Evolutionary conservation across 2,113 vertebrate species (phyloP).

Genomic region (Ptyas mucosa): DNA sequence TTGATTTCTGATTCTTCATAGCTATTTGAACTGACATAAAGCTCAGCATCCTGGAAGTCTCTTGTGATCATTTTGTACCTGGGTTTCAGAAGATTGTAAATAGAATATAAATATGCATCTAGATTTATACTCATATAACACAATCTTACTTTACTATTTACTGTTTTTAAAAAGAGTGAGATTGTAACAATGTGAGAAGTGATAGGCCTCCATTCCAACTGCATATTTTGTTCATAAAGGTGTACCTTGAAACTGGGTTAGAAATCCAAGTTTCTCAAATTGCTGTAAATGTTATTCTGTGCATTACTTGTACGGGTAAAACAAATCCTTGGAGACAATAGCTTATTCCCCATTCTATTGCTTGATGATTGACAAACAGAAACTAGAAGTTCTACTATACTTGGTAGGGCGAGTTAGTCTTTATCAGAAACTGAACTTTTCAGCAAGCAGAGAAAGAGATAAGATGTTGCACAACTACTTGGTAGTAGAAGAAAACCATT

Average conservation of each 20-base stretch:
- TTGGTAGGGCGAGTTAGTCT: not conserved
- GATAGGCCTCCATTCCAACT: not conserved
- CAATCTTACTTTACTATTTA: not conserved
- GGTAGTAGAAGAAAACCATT: not conserved
- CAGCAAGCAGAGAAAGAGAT: not conserved
- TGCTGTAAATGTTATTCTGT: not conserved
- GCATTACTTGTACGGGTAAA: not conserved
- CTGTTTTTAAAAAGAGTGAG: not conserved
- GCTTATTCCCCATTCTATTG: not conserved
- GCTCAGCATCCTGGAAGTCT: not conserved
- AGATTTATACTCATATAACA: not conserved
- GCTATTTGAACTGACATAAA: not conserved
- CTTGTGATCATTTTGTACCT: not conserved
- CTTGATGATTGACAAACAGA: conserved; percentile 21
- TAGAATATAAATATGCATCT: not conserved
- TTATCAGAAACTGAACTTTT: conserved; percentile 4
- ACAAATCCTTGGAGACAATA: conserved; percentile 13
- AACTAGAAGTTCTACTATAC: not conserved
- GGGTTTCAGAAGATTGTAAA: not conserved
- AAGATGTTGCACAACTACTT: not conserved
- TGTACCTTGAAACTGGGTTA: not conserved
- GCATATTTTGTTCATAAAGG: not conserved
- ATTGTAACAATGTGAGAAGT: not conserved
- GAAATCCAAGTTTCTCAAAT: not conserved
- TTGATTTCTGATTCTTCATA: not conserved